These are phyloP conservation scores for Nixonia krombeini DNA, from an alignment of 1,140 invertebrate species.

Conservation along the genomic window DNA sequence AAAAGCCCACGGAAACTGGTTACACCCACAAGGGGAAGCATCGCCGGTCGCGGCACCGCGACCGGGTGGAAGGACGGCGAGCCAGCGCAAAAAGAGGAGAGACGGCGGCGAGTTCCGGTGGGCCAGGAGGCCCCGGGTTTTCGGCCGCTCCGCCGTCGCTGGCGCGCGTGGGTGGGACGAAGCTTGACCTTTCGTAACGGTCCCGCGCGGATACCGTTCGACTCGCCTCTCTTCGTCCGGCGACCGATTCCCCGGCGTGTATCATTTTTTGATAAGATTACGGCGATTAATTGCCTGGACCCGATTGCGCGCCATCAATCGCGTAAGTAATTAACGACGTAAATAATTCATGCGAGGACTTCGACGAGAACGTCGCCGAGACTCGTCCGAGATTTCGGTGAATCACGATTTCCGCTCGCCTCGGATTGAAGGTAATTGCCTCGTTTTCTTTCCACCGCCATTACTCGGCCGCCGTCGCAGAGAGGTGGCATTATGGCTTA, in stretches of 20 bases:
- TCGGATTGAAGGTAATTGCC: too few species aligned
- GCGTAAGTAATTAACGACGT: too few species aligned
- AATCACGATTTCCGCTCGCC: too few species aligned
- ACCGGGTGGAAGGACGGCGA: conserved; percentile 2
- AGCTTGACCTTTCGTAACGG: conserved; percentile 45
- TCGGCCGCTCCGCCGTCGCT: conserved; percentile 1
- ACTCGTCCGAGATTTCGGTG: too few species aligned
- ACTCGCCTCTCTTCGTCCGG: background rate
- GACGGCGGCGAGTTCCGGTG: background rate
- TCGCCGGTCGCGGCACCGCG: background rate
- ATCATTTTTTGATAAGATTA: background rate
- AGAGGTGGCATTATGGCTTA: conserved; percentile 10
- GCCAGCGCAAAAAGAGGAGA: background rate
- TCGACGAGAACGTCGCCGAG: too few species aligned
- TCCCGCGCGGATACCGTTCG: conserved; percentile 28
- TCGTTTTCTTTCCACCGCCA: too few species aligned
- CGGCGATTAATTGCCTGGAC: too few species aligned
- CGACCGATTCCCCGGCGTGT: background rate
- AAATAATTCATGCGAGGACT: too few species aligned
- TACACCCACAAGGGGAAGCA: conserved; percentile 61
- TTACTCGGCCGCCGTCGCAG: background rate
- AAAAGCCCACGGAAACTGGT: conserved; percentile 67
- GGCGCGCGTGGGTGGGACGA: conserved; percentile 22
- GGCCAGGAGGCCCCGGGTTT: conserved; percentile 13
- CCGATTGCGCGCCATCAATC: too few species aligned